These are phyloP conservation scores for Anguilla japonica DNA, from an alignment of 2,113 vertebrate species.

Conservation along the genomic window DNA sequence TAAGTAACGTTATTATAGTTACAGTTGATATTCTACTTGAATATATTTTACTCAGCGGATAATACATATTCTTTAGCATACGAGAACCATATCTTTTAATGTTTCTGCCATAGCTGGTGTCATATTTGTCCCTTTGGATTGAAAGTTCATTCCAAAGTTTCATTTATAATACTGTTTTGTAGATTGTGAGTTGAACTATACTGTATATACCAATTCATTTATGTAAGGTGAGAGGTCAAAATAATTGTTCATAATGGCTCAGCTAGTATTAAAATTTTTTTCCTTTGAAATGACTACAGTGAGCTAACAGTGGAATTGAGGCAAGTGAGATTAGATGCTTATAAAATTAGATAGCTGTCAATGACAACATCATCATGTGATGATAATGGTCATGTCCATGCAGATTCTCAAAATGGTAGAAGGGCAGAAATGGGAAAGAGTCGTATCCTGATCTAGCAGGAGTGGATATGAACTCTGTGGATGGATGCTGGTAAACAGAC, in stretches of 20 bases:
- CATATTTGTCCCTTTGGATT: background rate
- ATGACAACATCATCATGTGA: slow-evolving; percentile 52
- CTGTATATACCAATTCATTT: background rate
- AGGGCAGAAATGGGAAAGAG: slow-evolving; percentile 34
- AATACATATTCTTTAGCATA: background rate
- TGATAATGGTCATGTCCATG: slow-evolving; percentile 28
- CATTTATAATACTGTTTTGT: background rate
- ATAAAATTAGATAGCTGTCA: slow-evolving; percentile 38
- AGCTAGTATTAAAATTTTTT: background rate
- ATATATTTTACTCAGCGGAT: background rate
- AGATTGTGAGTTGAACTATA: no score
- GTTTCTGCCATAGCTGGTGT: background rate
- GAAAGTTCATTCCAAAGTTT: slow-evolving; percentile 11
- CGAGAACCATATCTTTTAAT: background rate
- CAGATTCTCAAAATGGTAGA: background rate
- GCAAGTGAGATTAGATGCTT: background rate
- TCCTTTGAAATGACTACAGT: slow-evolving; percentile 24
- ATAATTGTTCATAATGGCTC: background rate
- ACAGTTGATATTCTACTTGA: background rate
- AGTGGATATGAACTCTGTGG: slow-evolving; percentile 52
- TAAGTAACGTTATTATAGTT: background rate
- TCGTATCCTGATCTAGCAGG: background rate
- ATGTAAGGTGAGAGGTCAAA: background rate
- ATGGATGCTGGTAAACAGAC: slow-evolving; percentile 66
- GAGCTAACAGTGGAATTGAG: background rate